Base-by-base conservation (phyloP, 2,888 invertebrate species). In the Sphinx pinastri region DNA sequence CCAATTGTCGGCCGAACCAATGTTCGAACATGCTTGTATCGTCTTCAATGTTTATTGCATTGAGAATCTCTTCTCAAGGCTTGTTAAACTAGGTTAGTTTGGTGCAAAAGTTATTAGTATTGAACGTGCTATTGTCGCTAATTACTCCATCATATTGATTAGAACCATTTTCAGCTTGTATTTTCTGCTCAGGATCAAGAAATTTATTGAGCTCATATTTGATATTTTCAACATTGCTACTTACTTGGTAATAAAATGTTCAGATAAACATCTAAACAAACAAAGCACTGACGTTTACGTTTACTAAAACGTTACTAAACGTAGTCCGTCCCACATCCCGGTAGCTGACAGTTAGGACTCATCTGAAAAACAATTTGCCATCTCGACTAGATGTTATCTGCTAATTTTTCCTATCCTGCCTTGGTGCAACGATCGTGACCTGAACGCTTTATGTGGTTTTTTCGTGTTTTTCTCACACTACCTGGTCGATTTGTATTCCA, bases 391-490 rank as follows among this genome's bases (percentile, higher is more conserved):
- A 69, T 69, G 45, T 60, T 69, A 69, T 69, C 69, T 81, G 79
- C 81, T 83, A 86, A 88, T 87, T 88, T 87, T 76, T 77, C 79
- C 82, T 79, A 76, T 75, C 73, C 71, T 73, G 73, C 72, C 71
- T 67, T 67, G 38, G 69, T 45, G 68, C 78, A 73, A 38, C 31
- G 71, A 54, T 71, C 87, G 86, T 88, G 86, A 84, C 78, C 66
- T 49, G 84, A 73, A 76, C 77, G 70, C 71, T 52, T 73, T 74
- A 81, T 80, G 72, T 78, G 68, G 74, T 84, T 86, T 86, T 84
- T 87, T 84, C 77, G 81, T 83, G 82, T 86, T 87, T 88, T 87
- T 89, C 87, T 84, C 87, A 88, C 83, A 82, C 80, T 78, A 82
- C 83, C 81, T 81, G 75, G 76, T 79, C 73, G 70, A 80, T 92